A percentile compares a stretch with the other conserved stretches of the same genome.
Evolutionary conservation across 1,140 invertebrate genomes (phyloP).

Genomic region (Rhopalosiphum padi): DNA sequence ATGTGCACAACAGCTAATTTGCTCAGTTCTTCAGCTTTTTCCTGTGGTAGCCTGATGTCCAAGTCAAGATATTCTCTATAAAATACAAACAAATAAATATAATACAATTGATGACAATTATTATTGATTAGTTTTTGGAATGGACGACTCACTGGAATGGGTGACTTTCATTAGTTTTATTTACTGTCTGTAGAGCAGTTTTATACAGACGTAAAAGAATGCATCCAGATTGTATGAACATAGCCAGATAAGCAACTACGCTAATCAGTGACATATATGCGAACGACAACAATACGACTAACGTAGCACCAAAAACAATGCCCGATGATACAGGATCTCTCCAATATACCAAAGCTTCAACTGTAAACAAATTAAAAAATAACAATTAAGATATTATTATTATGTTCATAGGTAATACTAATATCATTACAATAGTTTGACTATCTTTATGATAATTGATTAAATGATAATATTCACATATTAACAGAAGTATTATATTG

Average conservation of each 20-base stretch:
- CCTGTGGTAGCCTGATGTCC: constrained; percentile 83
- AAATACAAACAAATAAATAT: constrained; percentile 60
- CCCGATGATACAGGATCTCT: constrained; percentile 92
- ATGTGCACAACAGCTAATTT: constrained; percentile 83
- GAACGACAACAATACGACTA: constrained; percentile 88
- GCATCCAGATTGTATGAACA: constrained; percentile 82
- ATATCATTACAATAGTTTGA: background rate
- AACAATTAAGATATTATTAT: background rate
- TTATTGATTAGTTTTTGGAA: background rate
- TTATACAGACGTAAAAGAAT: constrained; percentile 95
- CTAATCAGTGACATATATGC: constrained; percentile 95
- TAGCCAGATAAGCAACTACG: constrained; percentile 89
- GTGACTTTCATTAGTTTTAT: constrained; percentile 96
- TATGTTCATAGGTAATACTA: background rate
- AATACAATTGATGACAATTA: background rate
- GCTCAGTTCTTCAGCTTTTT: constrained; percentile 86
- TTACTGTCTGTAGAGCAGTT: constrained; percentile 92
- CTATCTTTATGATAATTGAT: background rate
- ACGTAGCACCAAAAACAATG: constrained; percentile 84
- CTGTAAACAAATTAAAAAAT: constrained; percentile 69
- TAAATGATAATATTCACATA: background rate
- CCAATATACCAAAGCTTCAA: constrained; percentile 97
- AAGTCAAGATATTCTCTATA: constrained; percentile 84
- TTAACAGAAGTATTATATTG: background rate
- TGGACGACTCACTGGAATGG: constrained; percentile 87